These are phyloP conservation scores for Pseudopleuronectes americanus DNA, from an alignment of 2,797 vertebrate genomes.

Conservation along the genomic window DNA sequence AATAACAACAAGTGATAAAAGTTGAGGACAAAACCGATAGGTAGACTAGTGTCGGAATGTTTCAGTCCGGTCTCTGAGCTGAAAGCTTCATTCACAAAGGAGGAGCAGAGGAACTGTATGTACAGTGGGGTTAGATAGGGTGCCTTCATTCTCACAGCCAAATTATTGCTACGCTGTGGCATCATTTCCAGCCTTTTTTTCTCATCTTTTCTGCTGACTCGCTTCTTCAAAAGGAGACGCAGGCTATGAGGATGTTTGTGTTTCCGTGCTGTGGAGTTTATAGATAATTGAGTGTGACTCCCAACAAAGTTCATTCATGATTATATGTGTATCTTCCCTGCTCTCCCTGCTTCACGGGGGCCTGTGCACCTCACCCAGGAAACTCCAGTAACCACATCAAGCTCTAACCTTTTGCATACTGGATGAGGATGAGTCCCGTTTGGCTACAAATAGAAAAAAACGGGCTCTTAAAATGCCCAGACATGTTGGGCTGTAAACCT, in stretches of 20 bases:
- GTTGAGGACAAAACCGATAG: slow-evolving; percentile 1
- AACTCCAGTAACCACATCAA: slow-evolving; percentile 35
- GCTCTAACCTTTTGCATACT: slow-evolving; percentile 17
- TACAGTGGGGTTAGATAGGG: slow-evolving; percentile 27
- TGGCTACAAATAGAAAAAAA: slow-evolving; percentile 38
- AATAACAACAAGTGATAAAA: slow-evolving; percentile 7
- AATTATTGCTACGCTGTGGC: slow-evolving; percentile 18
- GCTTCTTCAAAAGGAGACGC: neutral
- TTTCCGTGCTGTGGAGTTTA: slow-evolving; percentile 1
- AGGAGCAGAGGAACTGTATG: slow-evolving; percentile 24
- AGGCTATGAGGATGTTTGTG: neutral
- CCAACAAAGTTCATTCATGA: too few species aligned
- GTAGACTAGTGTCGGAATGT: neutral
- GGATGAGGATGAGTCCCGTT: slow-evolving; percentile 14
- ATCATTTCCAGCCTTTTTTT: slow-evolving; percentile 9
- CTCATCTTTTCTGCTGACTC: slow-evolving; percentile 17
- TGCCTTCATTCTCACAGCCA: slow-evolving; percentile 3
- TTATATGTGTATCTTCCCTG: neutral
- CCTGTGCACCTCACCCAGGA: slow-evolving; percentile 13
- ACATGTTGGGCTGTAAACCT: slow-evolving; percentile 44
- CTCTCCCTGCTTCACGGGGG: neutral
- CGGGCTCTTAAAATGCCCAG: slow-evolving; percentile 34
- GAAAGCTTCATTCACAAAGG: slow-evolving; percentile 14
- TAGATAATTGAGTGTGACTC: too few species aligned
- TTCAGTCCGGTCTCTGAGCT: slow-evolving; percentile 1